Conservation (phyloP, 2,888 invertebrate genomes). For the Hypena proboscidalis region DNA sequence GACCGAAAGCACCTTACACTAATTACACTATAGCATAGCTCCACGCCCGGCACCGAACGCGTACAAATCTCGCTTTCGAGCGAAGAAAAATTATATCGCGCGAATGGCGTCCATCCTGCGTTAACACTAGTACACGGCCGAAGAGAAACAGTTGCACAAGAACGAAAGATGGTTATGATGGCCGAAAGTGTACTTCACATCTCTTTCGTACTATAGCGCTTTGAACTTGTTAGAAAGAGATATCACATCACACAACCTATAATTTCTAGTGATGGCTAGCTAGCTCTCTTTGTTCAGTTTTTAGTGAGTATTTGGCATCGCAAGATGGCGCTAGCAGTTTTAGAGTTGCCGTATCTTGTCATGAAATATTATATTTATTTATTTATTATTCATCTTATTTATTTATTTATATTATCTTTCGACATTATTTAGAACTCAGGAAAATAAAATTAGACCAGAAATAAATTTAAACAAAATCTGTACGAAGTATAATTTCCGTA, state of each 20-base stretch:
- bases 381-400: too few relatives aligned
- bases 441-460: too few relatives aligned
- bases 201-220: conserved; percentile 61
- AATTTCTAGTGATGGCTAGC: conserved; percentile 75
- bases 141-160: conserved; percentile 85
- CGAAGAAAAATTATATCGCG: conserved; percentile 76
- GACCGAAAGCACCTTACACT: conserved; percentile 61
- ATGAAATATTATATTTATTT: too few relatives aligned
- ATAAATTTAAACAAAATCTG: too few relatives aligned
- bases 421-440: too few relatives aligned
- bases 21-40: conserved; percentile 70
- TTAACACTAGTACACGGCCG: conserved; percentile 83
- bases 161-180: conserved; percentile 84
- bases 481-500: too few relatives aligned
- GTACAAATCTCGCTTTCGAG: conserved; percentile 63
- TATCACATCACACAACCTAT: conserved; percentile 78
- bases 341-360: conserved; percentile 22
- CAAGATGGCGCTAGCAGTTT: conserved; percentile 59
- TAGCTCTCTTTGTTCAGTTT: conserved; percentile 83
- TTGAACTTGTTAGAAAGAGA: conserved; percentile 64
- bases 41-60: conserved; percentile 64
- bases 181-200: conserved; percentile 72
- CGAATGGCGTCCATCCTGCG: conserved; percentile 85
- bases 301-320: conserved; percentile 51
- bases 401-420: too few relatives aligned